A percentile compares a stretch with the other conserved stretches of the same genome.
phyloP scores from a whole-genome alignment of 2,888 invertebrate species.

The Prosopocoilus inquinatus region DNA sequence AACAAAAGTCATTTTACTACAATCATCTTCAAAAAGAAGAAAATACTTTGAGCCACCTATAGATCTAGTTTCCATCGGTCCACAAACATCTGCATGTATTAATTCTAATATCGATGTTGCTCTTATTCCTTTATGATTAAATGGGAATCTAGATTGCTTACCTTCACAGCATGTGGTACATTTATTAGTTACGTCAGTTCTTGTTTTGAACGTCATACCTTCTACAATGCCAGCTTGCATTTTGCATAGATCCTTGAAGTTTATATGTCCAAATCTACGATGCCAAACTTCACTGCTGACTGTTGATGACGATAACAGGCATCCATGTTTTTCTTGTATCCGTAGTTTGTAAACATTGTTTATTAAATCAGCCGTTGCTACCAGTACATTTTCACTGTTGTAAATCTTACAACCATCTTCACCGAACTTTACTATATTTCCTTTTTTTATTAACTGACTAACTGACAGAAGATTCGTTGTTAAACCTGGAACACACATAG shows the following conservation, averaged over 20 bases:
- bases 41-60: slow-evolving; percentile 7
- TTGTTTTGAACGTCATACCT: not conserved
- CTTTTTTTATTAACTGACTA: not conserved
- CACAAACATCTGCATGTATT: slow-evolving; percentile 8
- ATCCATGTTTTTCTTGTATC: not conserved
- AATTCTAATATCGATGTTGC: not conserved
- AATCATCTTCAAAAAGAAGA: slow-evolving; percentile 5
- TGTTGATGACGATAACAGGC: not conserved
- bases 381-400: not conserved
- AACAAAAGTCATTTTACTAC: not conserved
- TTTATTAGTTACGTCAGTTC: not conserved
- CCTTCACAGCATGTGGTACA: not conserved
- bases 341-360: not conserved
- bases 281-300: slow-evolving; percentile 1
- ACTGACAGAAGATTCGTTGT: not conserved
- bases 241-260: slow-evolving; percentile 3
- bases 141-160: not conserved
- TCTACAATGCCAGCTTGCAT: not conserved
- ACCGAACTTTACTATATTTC: not conserved
- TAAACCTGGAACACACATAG: slow-evolving; percentile 1
- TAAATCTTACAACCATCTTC: not conserved
- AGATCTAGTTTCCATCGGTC: slow-evolving; percentile 3
- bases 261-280: slow-evolving; percentile 10
- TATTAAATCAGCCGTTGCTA: not conserved
- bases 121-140: not conserved